These are phyloP conservation scores for Dicroscelio sp. DNA, from an alignment of 2,888 invertebrate genomes.

Conservation along the genomic window DNA sequence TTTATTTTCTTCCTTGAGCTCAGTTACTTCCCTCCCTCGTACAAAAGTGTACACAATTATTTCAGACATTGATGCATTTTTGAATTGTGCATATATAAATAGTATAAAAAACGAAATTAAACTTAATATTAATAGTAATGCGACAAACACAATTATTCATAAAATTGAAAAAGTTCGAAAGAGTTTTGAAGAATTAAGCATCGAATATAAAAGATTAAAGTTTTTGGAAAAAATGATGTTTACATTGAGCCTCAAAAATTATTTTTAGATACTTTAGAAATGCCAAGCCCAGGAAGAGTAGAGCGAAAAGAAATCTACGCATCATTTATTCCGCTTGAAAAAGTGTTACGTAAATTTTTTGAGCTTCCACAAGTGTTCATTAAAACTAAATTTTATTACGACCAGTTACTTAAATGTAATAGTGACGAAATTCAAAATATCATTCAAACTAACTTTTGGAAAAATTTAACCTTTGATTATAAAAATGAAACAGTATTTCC, in stretches of 20 bases:
- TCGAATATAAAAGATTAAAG: background rate
- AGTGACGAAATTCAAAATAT: slow-evolving; percentile 10
- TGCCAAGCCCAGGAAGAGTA: background rate
- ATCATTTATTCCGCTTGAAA: slow-evolving; percentile 27
- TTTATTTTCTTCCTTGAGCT: background rate
- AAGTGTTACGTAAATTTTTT: slow-evolving; percentile 41
- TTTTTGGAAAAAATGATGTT: slow-evolving; percentile 1
- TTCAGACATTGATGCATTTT: background rate
- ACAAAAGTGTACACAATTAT: background rate
- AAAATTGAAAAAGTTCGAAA: background rate
- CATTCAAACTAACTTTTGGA: slow-evolving; percentile 4
- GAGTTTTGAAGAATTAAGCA: background rate
- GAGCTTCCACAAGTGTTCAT: slow-evolving; percentile 33
- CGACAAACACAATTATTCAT: background rate
- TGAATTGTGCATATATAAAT: background rate
- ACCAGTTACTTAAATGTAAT: background rate
- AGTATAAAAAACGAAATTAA: background rate
- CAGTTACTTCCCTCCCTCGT: background rate
- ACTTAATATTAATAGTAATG: background rate
- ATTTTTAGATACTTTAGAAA: slow-evolving; percentile 26
- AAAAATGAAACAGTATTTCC: background rate
- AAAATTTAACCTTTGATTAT: background rate
- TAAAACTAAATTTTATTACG: background rate
- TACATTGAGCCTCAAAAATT: background rate
- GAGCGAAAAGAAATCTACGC: slow-evolving; percentile 28